Evolutionary conservation across 2,113 vertebrate species (phyloP), one percentile per base, ranked within the genome.

Genomic region (Leptobrachium leishanense): DNA sequence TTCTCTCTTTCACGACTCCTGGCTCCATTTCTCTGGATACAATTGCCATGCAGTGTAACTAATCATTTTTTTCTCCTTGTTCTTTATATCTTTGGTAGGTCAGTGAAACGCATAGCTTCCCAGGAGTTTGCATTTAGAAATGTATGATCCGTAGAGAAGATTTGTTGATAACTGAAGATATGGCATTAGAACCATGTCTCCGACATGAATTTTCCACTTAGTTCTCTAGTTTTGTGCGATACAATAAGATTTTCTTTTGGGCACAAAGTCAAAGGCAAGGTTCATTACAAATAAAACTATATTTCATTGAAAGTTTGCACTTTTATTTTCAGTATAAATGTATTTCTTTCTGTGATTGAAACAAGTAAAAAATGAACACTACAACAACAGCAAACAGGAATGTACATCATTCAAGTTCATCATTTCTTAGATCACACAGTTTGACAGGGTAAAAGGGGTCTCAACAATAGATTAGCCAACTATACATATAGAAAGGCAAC

Each of bases 41-140:
- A 57, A 54, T 67, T 74, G 70, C 63, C 71, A 68, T 74, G 65
- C 64, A 80, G 77, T 74, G 63, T 57, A 67, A 74, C 77, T 67
- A 80, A 80, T 68, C 62, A 72, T 68, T 80, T 66, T 13, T 79
- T 46, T 67, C 64, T 74, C 41, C 8, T 42, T 73, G 67, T 5
- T 41, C 63, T 79, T 79, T 66, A 79, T 67, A 63, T 73, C 63
- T 79, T 72, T 80, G 70, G 10, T 80, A 74, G 63, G 63, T 80
- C 63, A 80, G 46, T 39, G 54, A 53, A 80, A 73, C 67, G 71
- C 62, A 68, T 59, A 39, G 62, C 46, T 80, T 40, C 46, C 70
- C 55, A 66, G 39, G 65, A 74, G 63, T 67, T 72, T 74, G 46
- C 20, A 70, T 80, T 74, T 67, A 67, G 50, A 71, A 79, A 79